phyloP scores from a whole-genome alignment of 2,797 vertebrate genomes.

The Emys orbicularis region DNA sequence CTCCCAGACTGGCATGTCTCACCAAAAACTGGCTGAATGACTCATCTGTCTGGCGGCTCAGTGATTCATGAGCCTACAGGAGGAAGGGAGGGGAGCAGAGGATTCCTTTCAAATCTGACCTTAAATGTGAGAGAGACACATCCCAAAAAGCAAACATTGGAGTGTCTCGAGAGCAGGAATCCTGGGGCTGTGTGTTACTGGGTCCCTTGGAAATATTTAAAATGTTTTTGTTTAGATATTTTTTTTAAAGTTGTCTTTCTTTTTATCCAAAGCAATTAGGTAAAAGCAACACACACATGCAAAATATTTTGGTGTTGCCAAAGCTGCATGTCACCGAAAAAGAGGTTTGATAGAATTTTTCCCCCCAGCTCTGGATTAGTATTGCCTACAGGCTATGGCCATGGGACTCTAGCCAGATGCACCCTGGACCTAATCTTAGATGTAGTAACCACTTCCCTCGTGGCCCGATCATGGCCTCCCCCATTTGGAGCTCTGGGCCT shows the following conservation, averaged over 20 bases:
- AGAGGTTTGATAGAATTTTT: not conserved
- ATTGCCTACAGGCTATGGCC: not conserved
- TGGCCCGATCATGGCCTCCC: rapidly evolving
- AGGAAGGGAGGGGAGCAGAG: constrained; percentile 69
- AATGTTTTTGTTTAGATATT: not conserved
- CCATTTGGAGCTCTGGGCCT: rapidly evolving
- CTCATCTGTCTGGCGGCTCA: constrained; percentile 71
- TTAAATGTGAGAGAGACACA: constrained; percentile 68
- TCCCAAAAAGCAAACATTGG: constrained; percentile 50
- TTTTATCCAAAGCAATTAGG: not conserved
- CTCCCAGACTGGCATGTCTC: constrained; percentile 72
- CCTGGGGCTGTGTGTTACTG: not conserved
- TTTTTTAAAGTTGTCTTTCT: not conserved
- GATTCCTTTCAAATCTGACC: constrained; percentile 65
- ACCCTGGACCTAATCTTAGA: not conserved
- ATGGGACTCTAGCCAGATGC: not conserved
- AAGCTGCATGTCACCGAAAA: not conserved
- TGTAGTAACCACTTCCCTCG: not conserved
- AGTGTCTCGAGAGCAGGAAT: constrained; percentile 55
- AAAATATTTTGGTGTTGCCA: not conserved
- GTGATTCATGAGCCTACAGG: constrained; percentile 75
- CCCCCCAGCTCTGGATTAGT: not conserved
- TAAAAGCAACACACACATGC: not conserved
- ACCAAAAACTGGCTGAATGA: constrained; percentile 70
- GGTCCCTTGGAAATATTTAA: not conserved